Conservation (phyloP, 2,113 vertebrate species). For the Phyllostomus hastatus region DNA sequence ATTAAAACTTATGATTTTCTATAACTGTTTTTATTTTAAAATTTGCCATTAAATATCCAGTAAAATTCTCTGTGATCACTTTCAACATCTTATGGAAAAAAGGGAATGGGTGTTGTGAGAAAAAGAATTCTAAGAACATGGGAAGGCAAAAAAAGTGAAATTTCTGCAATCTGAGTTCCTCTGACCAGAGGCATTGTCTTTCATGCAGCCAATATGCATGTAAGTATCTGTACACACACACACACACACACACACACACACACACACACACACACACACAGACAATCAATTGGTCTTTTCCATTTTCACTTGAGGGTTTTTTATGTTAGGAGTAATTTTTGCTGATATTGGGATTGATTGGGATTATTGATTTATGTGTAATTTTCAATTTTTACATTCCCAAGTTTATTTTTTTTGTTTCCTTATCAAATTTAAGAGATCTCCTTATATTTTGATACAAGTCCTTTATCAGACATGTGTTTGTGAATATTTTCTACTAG, state of each 20-base stretch:
- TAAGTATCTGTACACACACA: background rate
- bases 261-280: rapidly evolving
- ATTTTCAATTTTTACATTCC: background rate
- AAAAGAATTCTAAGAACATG: background rate
- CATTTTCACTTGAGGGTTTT: background rate
- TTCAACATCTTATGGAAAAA: background rate
- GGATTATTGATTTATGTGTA: background rate
- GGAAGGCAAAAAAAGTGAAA: background rate
- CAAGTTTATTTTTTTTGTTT: background rate
- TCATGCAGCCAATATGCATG: background rate
- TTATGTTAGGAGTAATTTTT: background rate
- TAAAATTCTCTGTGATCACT: background rate
- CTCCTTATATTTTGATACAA: background rate
- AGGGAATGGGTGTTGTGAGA: background rate
- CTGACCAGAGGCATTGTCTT: background rate
- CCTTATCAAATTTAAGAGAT: background rate
- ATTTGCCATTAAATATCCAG: background rate
- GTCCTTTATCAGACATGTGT: background rate
- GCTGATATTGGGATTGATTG: background rate
- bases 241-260: rapidly evolving
- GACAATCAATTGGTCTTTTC: background rate
- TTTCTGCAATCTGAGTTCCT: background rate
- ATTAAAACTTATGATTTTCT: background rate
- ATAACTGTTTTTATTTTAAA: background rate
- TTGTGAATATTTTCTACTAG: background rate